Percentiles rank a stretch among this genome's conserved stretches.
These are phyloP conservation scores for Lagria hirta DNA, from an alignment of 2,888 invertebrate species.

Conservation along the genomic window DNA sequence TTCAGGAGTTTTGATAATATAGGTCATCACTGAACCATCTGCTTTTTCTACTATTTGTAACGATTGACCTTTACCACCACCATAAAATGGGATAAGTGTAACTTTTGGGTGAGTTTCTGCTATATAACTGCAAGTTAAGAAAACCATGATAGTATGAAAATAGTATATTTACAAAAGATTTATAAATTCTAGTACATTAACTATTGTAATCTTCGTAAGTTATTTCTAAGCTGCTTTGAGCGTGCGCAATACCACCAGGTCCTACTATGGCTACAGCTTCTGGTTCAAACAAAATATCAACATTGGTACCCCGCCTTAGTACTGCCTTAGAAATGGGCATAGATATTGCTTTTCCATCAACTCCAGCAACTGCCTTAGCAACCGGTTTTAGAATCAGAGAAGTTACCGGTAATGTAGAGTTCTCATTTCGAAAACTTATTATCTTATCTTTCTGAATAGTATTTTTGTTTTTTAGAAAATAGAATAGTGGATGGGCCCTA, in stretches of 20 bases:
- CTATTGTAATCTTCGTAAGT: conserved; percentile 44
- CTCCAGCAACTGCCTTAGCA: conserved; percentile 67
- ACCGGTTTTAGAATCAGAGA: conserved; percentile 64
- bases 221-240: conserved; percentile 68
- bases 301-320: conserved; percentile 61
- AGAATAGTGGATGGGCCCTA: conserved; percentile 45
- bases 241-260: conserved; percentile 75
- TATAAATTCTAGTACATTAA: background rate
- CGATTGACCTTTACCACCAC: conserved; percentile 71
- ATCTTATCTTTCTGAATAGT: conserved; percentile 40
- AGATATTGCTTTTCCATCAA: conserved; percentile 68
- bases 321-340: conserved; percentile 69
- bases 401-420: conserved; percentile 38
- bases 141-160: conserved; percentile 21
- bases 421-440: conserved; percentile 40
- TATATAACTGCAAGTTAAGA: background rate
- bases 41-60: conserved; percentile 61
- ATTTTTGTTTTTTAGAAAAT: conserved; percentile 45
- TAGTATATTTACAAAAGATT: conserved; percentile 1
- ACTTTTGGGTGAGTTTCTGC: conserved; percentile 36
- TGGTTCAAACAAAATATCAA: conserved; percentile 67
- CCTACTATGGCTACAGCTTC: conserved; percentile 72
- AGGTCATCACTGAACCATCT: conserved; percentile 53
- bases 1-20: conserved; percentile 51
- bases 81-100: conserved; percentile 65